Evolutionary conservation across 2,888 invertebrate genomes (phyloP), one percentile per base, ranked within the genome.

Genomic region (Neria commutata): DNA sequence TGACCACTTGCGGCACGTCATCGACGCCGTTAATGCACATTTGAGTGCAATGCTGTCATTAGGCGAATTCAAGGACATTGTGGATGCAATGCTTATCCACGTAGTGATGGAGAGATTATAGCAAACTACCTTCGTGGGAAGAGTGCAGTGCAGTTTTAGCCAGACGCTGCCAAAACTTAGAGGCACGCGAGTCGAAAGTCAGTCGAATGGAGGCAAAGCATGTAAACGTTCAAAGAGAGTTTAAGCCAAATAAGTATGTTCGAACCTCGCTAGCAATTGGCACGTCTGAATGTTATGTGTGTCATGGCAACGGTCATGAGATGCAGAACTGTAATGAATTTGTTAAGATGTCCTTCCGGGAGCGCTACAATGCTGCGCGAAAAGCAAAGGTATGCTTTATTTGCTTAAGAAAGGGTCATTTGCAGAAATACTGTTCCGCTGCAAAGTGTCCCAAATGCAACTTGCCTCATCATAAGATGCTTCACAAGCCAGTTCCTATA

Each of bases 101-200:
- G n/a, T n/a, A n/a, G n/a, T n/a, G n/a, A n/a, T n/a, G n/a, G n/a
- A n/a, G n/a, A n/a, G n/a, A n/a, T 45, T 59, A 60, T 29, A 58
- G 48, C 1, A 56, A 54, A 21, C 46, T 65, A 10, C 57, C 56
- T 10, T 33, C 53, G 16, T 63, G 60, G 57, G 52, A 58, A 24
- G 58, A 62, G 1, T 65, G 59, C 34, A 56, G 56, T 1, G 37
- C 34, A 4, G 42, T 63, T 19, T 49, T 60, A 34, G 26, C 60
- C 14, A 55, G 60, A 34, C 60, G 63, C 16, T 62, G 53, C 8
- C 29, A 59, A 24, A 58, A 53, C 47, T 48, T 66, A 48, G 66
- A 64, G 21, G 66, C 58, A 14, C 42, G 61, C 8, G 64, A 60
- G 45, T 17, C 54, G 1, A 66, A 62, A 14, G 3, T 21, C 2